Base-by-base conservation (phyloP, 2,888 invertebrate genomes). In the Napeogenes inachia region DNA sequence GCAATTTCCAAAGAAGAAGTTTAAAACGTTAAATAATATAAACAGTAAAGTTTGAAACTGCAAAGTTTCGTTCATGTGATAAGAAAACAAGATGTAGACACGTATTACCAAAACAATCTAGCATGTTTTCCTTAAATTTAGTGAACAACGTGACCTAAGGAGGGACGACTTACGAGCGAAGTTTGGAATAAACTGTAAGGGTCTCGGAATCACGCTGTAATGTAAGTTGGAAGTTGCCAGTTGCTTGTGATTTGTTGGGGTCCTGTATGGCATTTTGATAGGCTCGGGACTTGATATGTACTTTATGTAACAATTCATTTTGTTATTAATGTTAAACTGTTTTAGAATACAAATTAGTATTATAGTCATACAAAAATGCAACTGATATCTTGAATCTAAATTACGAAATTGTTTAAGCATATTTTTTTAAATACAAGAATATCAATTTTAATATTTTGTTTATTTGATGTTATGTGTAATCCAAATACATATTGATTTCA, bases 111-210 rank as follows among this genome's bases (percentile, higher is more conserved):
- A 62, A 62, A 50, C 62, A 58, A 56, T 45, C 38, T 65, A 75
- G 78, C 79, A 80, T 84, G 84, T 86, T 86, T 85, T 84, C 84
- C 84, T 84, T 84, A 85, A 85, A 86, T 85, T 85, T 85, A 82
- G 84, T 82, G 78, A 78, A 75, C 76, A 74, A 85, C 86, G 85
- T 87, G 85, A 87, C 84, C 85, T 83, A 78, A 68, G 78, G 80
- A 75, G 73, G 71, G 75, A 74, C 75, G 78, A 86, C 76, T 85
- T 85, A 85, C 79, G 85, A 79, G 76, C 77, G 67, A 85, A 87
- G 75, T 87, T 87, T 73, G 68, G 74, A 78, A 79, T 68, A 62
- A 64, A 67, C 60, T 60, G 59, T 62, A 60, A 54, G 66, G 66
- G 68, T 61, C 63, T 59, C 61, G 68, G 59, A 68, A 68, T 68